Base-by-base conservation (phyloP, 2,113 vertebrate species). In the Pelobates fuscus region DNA sequence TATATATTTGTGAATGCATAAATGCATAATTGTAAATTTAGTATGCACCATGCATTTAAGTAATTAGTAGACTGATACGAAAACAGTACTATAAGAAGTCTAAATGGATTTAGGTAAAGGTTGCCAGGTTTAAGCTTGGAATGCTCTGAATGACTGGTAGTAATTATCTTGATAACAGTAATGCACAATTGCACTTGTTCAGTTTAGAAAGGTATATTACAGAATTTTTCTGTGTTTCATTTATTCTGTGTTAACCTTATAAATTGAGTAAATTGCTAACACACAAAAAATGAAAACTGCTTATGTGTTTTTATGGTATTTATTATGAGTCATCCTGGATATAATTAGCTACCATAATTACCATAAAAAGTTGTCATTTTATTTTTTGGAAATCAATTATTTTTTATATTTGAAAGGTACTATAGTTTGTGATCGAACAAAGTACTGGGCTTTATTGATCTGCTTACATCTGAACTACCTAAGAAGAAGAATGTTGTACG, bases 91-190 rank as follows among this genome's bases (percentile, higher is more conserved):
- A 12, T 43, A 12, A 26, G n/a, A 60, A 30, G 2, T 27, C 11
- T 20, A 26, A 43, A 71, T 60, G 8, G 17, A 61, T 44, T 60
- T 67, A 52, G 23, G 25, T 54, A 67, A 67, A 17, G 7, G 65
- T 46, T 29, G 46, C 6, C 52, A 63, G 60, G 44, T n/a, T 25
- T 24, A 57, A 43, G 49, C 55, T 25, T 44, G n/a, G 15, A 41
- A n/a, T 58, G 23, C 17, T n/a, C 68, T 26, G 24, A 37, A 44
- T 20, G 58, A 59, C 37, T 59, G 27, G 37, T 21, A 32, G 37
- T 71, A 44, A 71, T 71, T 69, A 55, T 37, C 32, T 71, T 60
- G 60, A 60, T 46, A 44, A 71, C 21, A 25, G 2, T 25, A 71
- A 70, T 41, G 15, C 5, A 14, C 15, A 49, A 18, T 18, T 49